These are phyloP conservation scores for Elmis aenea DNA, from an alignment of 2,888 invertebrate genomes.

Conservation along the genomic window DNA sequence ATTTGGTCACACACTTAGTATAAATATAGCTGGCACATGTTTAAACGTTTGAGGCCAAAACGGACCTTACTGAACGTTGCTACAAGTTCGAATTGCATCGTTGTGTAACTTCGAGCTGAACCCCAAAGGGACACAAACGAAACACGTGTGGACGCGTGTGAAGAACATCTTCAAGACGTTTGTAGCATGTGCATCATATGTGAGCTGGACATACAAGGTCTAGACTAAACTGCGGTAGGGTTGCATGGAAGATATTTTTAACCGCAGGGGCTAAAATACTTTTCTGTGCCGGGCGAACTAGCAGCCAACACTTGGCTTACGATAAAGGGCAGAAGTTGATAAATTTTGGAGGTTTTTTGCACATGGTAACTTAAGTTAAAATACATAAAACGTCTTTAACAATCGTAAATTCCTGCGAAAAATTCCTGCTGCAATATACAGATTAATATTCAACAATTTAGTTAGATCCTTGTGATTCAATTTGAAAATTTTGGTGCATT, in stretches of 20 bases:
- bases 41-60: slow-evolving; percentile 11
- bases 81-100: not conserved
- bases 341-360: too few species aligned
- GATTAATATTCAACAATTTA: too few species aligned
- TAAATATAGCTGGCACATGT: slow-evolving; percentile 38
- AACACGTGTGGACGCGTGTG: slow-evolving; percentile 43
- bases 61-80: slow-evolving; percentile 7
- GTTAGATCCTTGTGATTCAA: too few species aligned
- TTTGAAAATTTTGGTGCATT: too few species aligned
- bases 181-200: slow-evolving; percentile 21
- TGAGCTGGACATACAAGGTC: slow-evolving; percentile 36
- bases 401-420: too few species aligned
- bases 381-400: too few species aligned
- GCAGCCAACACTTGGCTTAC: too few species aligned
- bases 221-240: slow-evolving; percentile 29
- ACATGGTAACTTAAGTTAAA: too few species aligned
- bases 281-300: too few species aligned
- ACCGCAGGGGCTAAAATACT: slow-evolving; percentile 9
- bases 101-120: too few species aligned
- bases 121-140: slow-evolving; percentile 28
- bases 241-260: slow-evolving; percentile 37
- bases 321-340: too few species aligned
- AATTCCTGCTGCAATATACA: too few species aligned
- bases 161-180: slow-evolving; percentile 40
- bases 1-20: slow-evolving; percentile 35